Evolutionary conservation across 1,140 invertebrate species (phyloP), one percentile per base, ranked within the genome.

Genomic region (Drosophila quadrilineata): DNA sequence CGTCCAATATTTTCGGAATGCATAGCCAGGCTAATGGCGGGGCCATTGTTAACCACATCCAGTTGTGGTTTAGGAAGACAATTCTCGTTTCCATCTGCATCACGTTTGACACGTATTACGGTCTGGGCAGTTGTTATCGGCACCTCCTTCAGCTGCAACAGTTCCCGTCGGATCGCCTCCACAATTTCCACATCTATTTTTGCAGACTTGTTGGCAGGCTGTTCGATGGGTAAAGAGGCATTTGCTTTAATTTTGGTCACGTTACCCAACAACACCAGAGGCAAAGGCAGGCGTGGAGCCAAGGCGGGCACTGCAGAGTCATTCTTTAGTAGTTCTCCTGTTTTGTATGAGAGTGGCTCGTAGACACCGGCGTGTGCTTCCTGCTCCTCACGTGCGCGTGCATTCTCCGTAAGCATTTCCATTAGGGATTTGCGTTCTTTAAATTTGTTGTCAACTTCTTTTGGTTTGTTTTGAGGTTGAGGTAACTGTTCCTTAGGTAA

Each of bases 271-370:
- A 89, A 22, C 10, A 75, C 82, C 26, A 89, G 40, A 0, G 88
- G 88, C 1, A 89, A 17, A 2, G 88, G 88, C 12, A 87, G 31
- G 10, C 74, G 67, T 48, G 73, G 67, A 0, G 75, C 71, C 4
- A 77, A 19, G 0, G 40, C 14, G 0, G 54, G 58, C 2, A 16
- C 41, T n/a, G 40, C 43, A 0, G 54, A 70, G 3, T 14, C 24
- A 73, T 89, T 89, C 16, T 62, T 70, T 1, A 70, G 52, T 0
- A 70, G 62, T 19, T 88, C 87, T 0, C 87, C 88, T 0, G 76
- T 73, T 49, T 88, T 87, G 35, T 89, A 88, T 1, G 88, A 89
- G 0, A 89, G 62, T 0, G 88, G 88, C 53, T 89, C 88, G 10
- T 65, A 88, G 19, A 84, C 87, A 2, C 70, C 75, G 0, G 62